These are phyloP conservation scores for Poecilobothrus nobilitatus DNA, from an alignment of 2,888 invertebrate species.

Conservation along the genomic window DNA sequence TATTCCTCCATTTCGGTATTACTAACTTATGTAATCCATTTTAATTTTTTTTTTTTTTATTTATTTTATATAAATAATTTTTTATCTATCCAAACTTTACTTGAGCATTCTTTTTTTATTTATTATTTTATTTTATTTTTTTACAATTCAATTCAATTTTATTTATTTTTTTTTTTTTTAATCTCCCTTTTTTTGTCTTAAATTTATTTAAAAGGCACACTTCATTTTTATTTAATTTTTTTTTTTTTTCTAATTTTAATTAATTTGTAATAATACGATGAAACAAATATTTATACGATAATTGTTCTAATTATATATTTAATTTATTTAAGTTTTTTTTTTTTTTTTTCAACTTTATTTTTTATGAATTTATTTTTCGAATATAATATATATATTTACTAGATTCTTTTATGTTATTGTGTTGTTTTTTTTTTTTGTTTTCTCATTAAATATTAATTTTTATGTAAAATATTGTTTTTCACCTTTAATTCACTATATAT, in stretches of 20 bases:
- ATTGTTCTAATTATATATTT: neutral
- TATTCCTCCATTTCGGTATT: neutral
- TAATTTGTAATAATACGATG: neutral
- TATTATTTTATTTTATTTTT: neutral
- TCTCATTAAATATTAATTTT: neutral
- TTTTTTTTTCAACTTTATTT: neutral
- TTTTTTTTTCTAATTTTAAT: neutral
- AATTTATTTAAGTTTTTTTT: neutral
- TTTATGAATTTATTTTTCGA: neutral
- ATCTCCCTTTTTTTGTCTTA: neutral
- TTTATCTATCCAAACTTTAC: neutral
- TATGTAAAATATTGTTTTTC: neutral
- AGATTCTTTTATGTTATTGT: too few relatives aligned
- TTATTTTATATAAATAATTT: neutral
- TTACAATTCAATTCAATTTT: neutral
- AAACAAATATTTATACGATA: neutral
- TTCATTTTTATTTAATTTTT: neutral
- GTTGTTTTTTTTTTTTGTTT: neutral
- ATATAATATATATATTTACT: neutral
- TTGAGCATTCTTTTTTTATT: neutral
- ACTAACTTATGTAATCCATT: slow-evolving; percentile 6
- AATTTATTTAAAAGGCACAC: slow-evolving; percentile 1
- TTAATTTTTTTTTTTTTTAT: neutral
- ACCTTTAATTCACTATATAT: neutral
- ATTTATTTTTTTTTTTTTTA: neutral